phyloP scores from a whole-genome alignment of 1,140 invertebrate genomes.

The Hylaeus volcanicus region DNA sequence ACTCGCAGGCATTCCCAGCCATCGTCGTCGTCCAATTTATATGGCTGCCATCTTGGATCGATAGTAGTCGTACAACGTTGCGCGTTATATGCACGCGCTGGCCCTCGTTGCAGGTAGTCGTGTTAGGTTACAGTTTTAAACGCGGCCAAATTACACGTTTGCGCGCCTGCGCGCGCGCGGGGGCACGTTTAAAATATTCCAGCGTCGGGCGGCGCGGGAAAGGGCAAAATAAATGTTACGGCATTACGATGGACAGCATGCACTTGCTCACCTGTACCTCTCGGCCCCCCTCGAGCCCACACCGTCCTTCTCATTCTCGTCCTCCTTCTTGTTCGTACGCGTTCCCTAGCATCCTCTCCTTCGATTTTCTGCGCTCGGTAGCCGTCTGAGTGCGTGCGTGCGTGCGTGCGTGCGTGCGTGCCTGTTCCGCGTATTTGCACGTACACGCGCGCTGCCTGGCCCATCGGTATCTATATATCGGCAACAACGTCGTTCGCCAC shows the following conservation, averaged over 20 bases:
- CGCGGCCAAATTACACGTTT: constrained; percentile 77
- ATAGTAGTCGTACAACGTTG: constrained; percentile 72
- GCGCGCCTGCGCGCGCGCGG: constrained; percentile 59
- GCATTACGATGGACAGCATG: constrained; percentile 74
- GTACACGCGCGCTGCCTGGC: not conserved
- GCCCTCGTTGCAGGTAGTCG: constrained; percentile 68
- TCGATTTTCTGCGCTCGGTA: constrained; percentile 31
- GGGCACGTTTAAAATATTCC: constrained; percentile 76
- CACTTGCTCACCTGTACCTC: constrained; percentile 62
- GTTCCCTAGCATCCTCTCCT: not conserved
- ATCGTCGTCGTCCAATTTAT: constrained; percentile 72
- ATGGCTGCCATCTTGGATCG: constrained; percentile 77
- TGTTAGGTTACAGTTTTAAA: constrained; percentile 79
- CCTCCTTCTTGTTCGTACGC: constrained; percentile 2
- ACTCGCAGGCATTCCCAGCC: constrained; percentile 53
- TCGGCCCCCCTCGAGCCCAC: constrained; percentile 39
- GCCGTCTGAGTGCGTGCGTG: not conserved
- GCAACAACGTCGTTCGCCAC: constrained; percentile 38
- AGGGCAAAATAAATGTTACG: constrained; percentile 79
- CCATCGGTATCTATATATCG: constrained; percentile 38
- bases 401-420: not conserved
- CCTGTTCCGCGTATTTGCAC: constrained; percentile 8
- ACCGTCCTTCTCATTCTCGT: constrained; percentile 13
- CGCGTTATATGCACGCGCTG: constrained; percentile 43
- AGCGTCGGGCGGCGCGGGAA: constrained; percentile 72